Percentiles rank a stretch among this genome's conserved stretches.
Evolutionary conservation across 2,113 vertebrate species (phyloP).

Genomic region (Cinclus cinclus): DNA sequence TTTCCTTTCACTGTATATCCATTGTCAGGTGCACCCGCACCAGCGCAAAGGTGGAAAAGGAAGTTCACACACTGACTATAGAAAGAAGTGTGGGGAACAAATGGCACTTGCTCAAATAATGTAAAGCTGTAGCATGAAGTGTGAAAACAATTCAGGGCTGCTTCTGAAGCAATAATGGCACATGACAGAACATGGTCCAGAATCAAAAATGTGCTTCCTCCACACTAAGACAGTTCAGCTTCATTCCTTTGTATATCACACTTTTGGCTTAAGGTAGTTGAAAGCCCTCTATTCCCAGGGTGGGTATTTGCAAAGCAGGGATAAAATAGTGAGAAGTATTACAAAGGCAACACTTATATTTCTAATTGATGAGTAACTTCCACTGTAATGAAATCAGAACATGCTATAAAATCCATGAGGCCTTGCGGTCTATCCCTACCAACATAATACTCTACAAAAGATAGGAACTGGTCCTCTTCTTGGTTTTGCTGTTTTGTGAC

Average conservation of each 20-base stretch:
- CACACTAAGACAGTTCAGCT: background rate
- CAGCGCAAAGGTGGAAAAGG: background rate
- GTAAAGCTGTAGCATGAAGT: background rate
- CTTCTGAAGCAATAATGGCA: background rate
- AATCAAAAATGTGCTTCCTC: background rate
- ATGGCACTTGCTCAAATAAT: background rate
- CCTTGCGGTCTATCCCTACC: background rate
- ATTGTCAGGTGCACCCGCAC: background rate
- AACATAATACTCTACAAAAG: background rate
- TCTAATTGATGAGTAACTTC: conserved; percentile 60
- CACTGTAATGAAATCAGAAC: conserved; percentile 59
- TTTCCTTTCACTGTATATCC: background rate
- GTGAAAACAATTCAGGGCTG: background rate
- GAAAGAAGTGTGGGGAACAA: background rate
- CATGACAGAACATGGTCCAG: background rate
- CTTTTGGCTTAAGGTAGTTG: background rate
- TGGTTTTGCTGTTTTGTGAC: background rate
- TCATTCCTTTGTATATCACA: background rate
- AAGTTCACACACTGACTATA: background rate
- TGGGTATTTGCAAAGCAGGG: background rate
- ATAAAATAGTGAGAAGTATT: background rate
- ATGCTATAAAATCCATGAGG: conserved; percentile 31
- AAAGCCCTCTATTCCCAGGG: background rate
- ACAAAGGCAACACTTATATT: background rate
- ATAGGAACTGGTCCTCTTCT: background rate